Evolutionary conservation across 2,888 invertebrate genomes (phyloP).

Genomic region (Pyralis farinalis): DNA sequence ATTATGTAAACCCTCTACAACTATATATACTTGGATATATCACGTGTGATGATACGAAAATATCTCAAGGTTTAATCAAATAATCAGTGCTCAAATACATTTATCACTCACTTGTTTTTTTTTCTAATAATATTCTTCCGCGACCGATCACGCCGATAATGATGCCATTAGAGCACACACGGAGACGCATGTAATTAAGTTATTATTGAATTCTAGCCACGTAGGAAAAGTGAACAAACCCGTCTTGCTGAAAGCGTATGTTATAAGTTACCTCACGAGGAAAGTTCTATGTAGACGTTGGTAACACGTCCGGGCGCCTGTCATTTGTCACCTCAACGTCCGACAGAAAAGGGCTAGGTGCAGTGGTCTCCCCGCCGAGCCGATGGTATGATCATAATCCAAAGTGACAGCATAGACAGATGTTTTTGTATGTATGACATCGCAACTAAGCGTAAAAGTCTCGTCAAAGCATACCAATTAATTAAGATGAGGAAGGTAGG

Average conservation of each 20-base stretch:
- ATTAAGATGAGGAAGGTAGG: no score
- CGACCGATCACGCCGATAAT: constrained; percentile 8
- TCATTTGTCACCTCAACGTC: constrained; percentile 17
- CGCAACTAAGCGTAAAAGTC: no score
- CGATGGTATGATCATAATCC: background rate
- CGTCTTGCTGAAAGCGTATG: constrained; percentile 20
- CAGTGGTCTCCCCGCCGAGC: background rate
- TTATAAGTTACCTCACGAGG: constrained; percentile 20
- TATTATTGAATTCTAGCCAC: constrained; percentile 26
- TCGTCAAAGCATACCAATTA: no score
- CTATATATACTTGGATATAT: no score
- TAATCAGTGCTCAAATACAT: no score
- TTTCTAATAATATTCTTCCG: background rate
- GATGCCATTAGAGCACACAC: constrained; percentile 27
- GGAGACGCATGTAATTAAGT: constrained; percentile 34
- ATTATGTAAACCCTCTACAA: no score
- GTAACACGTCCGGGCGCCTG: constrained; percentile 26
- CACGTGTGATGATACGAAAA: no score
- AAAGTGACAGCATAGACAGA: background rate
- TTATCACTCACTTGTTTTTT: no score
- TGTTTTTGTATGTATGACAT: background rate
- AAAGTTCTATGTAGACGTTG: constrained; percentile 23
- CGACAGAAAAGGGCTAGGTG: constrained; percentile 20
- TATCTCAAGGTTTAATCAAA: no score
- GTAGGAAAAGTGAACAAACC: constrained; percentile 38